phyloP scores from a whole-genome alignment of 2,888 invertebrate genomes.

The Caenorhabditis virilis region DNA sequence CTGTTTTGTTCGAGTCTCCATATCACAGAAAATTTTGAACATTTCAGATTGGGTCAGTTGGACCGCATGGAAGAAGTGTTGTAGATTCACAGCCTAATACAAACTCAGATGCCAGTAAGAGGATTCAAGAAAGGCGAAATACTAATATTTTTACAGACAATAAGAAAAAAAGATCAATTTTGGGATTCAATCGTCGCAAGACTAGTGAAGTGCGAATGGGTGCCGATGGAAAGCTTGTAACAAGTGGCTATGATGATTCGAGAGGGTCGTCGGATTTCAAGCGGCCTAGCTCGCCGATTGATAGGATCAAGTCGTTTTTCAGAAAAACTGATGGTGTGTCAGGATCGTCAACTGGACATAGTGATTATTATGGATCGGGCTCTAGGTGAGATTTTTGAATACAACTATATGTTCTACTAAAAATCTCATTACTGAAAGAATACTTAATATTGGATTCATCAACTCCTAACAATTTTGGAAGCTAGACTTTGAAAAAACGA shows the following conservation, averaged over 20 bases:
- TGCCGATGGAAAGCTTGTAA: constrained; percentile 58
- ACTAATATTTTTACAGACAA: neutral
- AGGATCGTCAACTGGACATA: constrained; percentile 20
- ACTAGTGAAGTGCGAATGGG: constrained; percentile 57
- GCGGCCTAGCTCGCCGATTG: constrained; percentile 65
- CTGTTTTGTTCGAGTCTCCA: no score
- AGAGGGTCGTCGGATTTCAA: constrained; percentile 41
- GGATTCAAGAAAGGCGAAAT: neutral
- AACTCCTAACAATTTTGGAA: no score
- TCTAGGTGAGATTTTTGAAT: neutral
- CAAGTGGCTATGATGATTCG: constrained; percentile 46
- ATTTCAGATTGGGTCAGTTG: constrained; percentile 32
- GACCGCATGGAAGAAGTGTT: constrained; percentile 21
- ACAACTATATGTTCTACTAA: no score
- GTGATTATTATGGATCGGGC: constrained; percentile 21
- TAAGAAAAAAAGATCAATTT: constrained; percentile 50
- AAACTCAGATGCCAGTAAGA: neutral
- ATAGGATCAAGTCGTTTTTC: constrained; percentile 66
- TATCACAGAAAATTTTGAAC: no score
- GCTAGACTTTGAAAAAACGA: no score
- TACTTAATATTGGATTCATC: no score
- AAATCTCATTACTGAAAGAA: no score
- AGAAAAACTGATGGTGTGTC: constrained; percentile 37
- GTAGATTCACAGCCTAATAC: neutral
- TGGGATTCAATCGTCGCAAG: constrained; percentile 57